These are phyloP conservation scores for Oreonectes daqikongensis DNA, from an alignment of 2,797 vertebrate genomes.

Conservation along the genomic window DNA sequence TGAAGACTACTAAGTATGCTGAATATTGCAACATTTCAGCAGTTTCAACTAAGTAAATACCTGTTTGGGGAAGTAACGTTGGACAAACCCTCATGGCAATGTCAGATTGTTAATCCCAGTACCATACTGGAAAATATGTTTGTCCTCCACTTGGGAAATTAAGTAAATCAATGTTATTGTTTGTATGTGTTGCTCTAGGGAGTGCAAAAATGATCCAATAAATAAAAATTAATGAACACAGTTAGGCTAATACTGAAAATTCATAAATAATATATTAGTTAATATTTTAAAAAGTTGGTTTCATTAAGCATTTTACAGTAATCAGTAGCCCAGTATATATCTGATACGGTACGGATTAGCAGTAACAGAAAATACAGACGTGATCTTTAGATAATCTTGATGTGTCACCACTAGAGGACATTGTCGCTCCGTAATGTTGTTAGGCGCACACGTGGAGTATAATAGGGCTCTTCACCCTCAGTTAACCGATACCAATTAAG, in stretches of 20 bases:
- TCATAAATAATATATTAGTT: too few species aligned
- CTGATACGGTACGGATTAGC: too few species aligned
- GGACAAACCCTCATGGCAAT: too few species aligned
- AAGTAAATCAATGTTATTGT: too few species aligned
- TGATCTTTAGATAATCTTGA: not conserved
- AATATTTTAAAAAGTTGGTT: not conserved
- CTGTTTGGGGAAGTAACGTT: too few species aligned
- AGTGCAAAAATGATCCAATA: not conserved
- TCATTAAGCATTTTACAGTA: not conserved
- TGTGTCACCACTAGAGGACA: conserved; percentile 13
- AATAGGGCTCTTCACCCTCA: not conserved
- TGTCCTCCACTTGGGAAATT: not conserved
- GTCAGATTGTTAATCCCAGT: not conserved
- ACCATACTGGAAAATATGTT: not conserved
- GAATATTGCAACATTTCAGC: not conserved
- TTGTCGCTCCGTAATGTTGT: not conserved
- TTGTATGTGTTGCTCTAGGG: too few species aligned
- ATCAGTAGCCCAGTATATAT: not conserved
- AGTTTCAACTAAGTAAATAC: too few species aligned
- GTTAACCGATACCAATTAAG: not conserved
- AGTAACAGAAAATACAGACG: not conserved
- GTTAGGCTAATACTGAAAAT: too few species aligned
- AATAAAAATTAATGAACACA: too few species aligned
- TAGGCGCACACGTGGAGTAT: not conserved
- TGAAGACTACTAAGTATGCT: too few species aligned